phyloP scores from a whole-genome alignment of 2,888 invertebrate genomes.

The Parnassius apollo region DNA sequence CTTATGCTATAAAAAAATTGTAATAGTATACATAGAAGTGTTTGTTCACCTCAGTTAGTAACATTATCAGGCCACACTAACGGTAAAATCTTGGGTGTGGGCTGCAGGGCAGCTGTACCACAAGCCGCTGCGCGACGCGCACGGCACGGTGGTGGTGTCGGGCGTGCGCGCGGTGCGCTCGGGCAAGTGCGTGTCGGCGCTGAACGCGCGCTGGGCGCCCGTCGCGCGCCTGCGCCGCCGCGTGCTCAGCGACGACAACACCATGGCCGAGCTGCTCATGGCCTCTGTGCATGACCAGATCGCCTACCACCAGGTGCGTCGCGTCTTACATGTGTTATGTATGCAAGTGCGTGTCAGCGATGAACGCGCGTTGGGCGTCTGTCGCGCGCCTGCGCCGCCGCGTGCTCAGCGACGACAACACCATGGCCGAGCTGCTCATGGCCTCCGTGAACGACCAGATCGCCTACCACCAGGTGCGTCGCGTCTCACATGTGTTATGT shows the following conservation, averaged over 20 bases:
- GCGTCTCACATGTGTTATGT: too few species aligned
- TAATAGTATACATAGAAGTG: too few species aligned
- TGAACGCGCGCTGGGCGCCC: conserved; percentile 96
- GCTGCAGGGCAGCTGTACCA: conserved; percentile 91
- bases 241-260: conserved; percentile 86
- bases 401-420: conserved; percentile 86
- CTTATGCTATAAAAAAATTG: too few species aligned
- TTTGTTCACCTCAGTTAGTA: too few species aligned
- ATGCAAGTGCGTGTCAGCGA: conserved; percentile 92
- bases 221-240: conserved; percentile 92
- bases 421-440: conserved; percentile 91
- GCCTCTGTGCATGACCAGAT: conserved; percentile 92
- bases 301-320: conserved; percentile 75
- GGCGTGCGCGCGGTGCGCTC: conserved; percentile 89
- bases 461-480: conserved; percentile 75
- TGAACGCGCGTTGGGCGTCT: conserved; percentile 96
- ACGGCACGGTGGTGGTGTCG: conserved; percentile 94
- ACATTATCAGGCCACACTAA: too few species aligned
- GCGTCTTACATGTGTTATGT: too few species aligned
- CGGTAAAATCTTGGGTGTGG: too few species aligned
- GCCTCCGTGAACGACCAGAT: conserved; percentile 92
- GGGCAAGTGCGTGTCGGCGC: conserved; percentile 91
- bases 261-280: conserved; percentile 91
- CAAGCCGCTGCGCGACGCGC: conserved; percentile 92
- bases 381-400: conserved; percentile 92